These are phyloP conservation scores for Galagoides demidoff DNA, from an alignment of 2,797 vertebrate species.

Conservation along the genomic window DNA sequence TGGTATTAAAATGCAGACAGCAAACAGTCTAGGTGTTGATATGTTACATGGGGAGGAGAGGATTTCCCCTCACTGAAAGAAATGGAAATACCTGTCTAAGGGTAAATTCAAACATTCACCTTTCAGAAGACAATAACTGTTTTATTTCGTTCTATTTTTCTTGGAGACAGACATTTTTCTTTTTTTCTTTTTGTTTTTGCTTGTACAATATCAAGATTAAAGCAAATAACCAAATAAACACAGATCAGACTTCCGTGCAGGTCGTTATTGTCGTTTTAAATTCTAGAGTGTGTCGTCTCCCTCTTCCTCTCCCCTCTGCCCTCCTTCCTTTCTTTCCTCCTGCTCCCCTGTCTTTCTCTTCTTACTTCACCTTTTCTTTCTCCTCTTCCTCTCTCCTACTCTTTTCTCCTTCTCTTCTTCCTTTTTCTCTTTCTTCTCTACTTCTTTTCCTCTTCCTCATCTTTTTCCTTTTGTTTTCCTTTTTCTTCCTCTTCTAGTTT, in stretches of 20 bases:
- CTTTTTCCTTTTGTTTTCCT: too few species aligned
- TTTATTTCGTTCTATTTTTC: not conserved
- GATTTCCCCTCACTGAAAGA: not conserved
- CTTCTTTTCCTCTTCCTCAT: not conserved
- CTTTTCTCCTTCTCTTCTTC: rapidly evolving
- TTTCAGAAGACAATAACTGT: not conserved
- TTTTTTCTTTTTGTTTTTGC: not conserved
- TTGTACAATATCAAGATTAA: not conserved
- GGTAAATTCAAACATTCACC: not conserved
- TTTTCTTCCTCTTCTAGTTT: rapidly evolving
- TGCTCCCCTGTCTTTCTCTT: rapidly evolving
- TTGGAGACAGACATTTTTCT: not conserved
- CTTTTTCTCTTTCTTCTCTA: rapidly evolving
- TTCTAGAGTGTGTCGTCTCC: not conserved
- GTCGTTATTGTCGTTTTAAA: not conserved
- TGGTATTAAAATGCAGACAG: not conserved
- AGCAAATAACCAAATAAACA: not conserved
- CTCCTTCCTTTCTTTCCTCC: rapidly evolving
- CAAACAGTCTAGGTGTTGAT: not conserved
- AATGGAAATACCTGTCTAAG: not conserved
- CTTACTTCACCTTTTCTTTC: too few species aligned
- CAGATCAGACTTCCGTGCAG: not conserved
- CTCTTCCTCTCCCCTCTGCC: not conserved
- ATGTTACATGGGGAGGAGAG: not conserved
- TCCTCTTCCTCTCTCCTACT: rapidly evolving